Evolutionary conservation across 2,797 vertebrate species (phyloP).

Genomic region (Pseudomugil tenellus): DNA sequence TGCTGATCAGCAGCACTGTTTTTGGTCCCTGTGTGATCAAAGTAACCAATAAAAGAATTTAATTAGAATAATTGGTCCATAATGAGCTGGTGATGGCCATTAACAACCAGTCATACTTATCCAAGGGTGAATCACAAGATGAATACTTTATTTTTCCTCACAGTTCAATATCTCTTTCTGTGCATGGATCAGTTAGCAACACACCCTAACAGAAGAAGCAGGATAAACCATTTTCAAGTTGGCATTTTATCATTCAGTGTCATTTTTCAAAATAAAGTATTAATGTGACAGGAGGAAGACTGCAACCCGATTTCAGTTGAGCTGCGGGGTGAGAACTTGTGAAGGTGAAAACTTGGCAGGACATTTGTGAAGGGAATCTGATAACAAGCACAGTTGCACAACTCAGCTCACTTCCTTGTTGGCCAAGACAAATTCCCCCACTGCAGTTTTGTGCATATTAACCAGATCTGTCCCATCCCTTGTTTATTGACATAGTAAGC

Average conservation of each 20-base stretch:
- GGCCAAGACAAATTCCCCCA: constrained; percentile 27
- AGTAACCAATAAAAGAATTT: not conserved
- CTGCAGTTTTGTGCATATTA: constrained; percentile 28
- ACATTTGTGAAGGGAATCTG: not conserved
- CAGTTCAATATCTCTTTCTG: not conserved
- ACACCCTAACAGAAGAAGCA: not conserved
- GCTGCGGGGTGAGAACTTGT: constrained; percentile 13
- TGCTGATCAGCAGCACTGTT: not conserved
- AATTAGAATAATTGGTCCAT: constrained; percentile 3
- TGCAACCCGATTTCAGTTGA: not conserved
- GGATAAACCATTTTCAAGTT: too few relatives aligned
- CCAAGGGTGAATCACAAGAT: constrained; percentile 9
- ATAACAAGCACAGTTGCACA: constrained; percentile 34
- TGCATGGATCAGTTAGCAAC: not conserved
- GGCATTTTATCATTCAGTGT: not conserved
- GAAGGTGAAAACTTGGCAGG: constrained; percentile 23
- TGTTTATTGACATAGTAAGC: constrained; percentile 49
- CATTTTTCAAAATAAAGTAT: not conserved
- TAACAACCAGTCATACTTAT: not conserved
- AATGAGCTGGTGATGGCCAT: not conserved
- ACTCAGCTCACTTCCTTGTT: constrained; percentile 35
- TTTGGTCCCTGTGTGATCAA: not conserved
- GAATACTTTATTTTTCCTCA: not conserved
- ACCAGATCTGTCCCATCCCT: not conserved
- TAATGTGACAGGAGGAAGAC: not conserved